These are phyloP conservation scores for Arothron firmamentum DNA, from an alignment of 2,113 vertebrate species.

Conservation along the genomic window DNA sequence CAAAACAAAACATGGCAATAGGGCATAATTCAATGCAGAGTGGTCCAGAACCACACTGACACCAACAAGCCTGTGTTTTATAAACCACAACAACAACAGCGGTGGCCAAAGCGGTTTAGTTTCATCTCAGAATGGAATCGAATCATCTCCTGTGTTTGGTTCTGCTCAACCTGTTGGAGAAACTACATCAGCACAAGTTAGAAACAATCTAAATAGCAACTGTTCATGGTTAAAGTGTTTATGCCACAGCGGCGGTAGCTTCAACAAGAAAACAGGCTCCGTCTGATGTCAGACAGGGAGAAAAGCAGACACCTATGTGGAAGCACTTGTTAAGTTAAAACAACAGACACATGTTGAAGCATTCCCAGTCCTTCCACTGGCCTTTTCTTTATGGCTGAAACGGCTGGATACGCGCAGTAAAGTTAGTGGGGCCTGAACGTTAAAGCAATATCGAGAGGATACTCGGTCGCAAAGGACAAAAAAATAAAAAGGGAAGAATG, in stretches of 20 bases:
- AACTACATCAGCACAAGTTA: no score
- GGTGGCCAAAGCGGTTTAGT: constrained; percentile 24
- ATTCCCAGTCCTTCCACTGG: constrained; percentile 64
- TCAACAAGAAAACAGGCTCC: constrained; percentile 63
- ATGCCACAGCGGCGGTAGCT: constrained; percentile 32
- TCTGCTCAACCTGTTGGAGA: background rate
- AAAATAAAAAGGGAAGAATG: constrained; percentile 18
- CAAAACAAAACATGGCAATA: constrained; percentile 46
- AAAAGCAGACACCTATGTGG: constrained; percentile 69
- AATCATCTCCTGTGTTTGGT: background rate
- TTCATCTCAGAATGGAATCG: constrained; percentile 9
- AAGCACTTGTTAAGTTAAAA: constrained; percentile 73
- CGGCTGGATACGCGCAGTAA: constrained; percentile 59
- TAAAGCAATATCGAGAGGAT: constrained; percentile 3
- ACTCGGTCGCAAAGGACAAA: background rate
- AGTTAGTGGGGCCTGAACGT: constrained; percentile 14
- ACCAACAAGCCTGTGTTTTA: constrained; percentile 50
- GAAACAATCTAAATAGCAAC: background rate
- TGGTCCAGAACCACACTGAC: constrained; percentile 52
- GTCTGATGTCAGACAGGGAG: constrained; percentile 58
- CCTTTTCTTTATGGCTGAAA: constrained; percentile 59
- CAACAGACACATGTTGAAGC: constrained; percentile 74
- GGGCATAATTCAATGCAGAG: constrained; percentile 21
- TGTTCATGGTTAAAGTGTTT: constrained; percentile 12
- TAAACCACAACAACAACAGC: constrained; percentile 62